Evolutionary conservation across 2,888 invertebrate species (phyloP), one percentile per base, ranked within the genome.

Genomic region (Pristionchus japonicus): DNA sequence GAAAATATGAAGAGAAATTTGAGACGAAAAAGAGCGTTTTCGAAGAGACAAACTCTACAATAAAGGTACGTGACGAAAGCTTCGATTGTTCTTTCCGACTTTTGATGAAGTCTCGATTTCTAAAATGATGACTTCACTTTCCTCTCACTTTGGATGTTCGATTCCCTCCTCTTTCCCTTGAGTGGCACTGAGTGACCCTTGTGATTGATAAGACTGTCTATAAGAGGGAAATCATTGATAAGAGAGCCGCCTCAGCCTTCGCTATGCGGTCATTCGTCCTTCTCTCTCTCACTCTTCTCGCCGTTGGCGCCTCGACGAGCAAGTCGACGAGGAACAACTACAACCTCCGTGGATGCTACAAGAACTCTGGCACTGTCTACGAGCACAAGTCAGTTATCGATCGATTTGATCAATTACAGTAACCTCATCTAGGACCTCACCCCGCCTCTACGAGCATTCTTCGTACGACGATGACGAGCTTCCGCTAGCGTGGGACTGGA

Each of bases 401-500:
- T 23, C n/a, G n/a, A 9, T 37, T 70, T 70, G 15, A 15, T 15
- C 70, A 82, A 20, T 17, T 49, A 82, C 27, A 15, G 82, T 47
- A 82, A 40, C 37, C 37, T 1, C 9, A 13, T 15, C 31, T 86
- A 94, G 94, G 87, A 90, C 89, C 15, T 49, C 88, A 13, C 89
- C 89, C n/a, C 91, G 94, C 49, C 89, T 91, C 43, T 92, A 93
- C 88, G 94, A 94, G 83, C 89, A 90, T 37, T 87, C 89, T 0
- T 90, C 89, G 49, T 92, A 92, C 88, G 90, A 92, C 83, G 90
- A 89, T 80, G 92, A 92, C 9, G 90, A 91, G 11, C 89, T 95
- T 31, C 95, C 95, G n/a, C 90, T 92, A 31, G 88, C 86, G 17
- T 95, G 94, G 94, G 95, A 95, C 90, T 95, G 95, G 95, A 92